These are phyloP conservation scores for Prorops nasuta DNA, from an alignment of 1,140 invertebrate species.

Conservation along the genomic window DNA sequence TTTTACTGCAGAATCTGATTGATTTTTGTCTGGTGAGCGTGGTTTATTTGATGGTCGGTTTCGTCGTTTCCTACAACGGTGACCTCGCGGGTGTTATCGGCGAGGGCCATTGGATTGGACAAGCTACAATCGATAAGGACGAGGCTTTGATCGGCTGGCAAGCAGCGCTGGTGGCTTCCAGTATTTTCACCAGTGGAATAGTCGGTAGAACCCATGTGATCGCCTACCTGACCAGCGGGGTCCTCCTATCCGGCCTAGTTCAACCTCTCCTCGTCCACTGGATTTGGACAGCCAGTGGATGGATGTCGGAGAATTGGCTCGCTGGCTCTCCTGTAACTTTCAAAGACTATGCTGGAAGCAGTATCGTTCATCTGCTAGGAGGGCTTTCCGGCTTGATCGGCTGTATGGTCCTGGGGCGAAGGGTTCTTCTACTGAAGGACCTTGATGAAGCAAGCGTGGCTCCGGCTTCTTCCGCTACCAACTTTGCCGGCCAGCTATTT, in stretches of 20 bases:
- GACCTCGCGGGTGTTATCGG: slow-evolving; percentile 16
- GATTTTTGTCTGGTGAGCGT: slow-evolving; percentile 31
- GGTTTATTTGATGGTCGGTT: slow-evolving; percentile 25
- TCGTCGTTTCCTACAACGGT: slow-evolving; percentile 28
- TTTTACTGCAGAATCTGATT: slow-evolving; percentile 34
- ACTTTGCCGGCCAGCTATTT: slow-evolving; percentile 30
- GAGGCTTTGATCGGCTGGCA: slow-evolving; percentile 32
- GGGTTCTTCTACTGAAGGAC: slow-evolving; percentile 25
- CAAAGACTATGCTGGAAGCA: slow-evolving; percentile 25
- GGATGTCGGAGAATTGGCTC: slow-evolving; percentile 27
- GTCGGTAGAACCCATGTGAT: slow-evolving; percentile 30
- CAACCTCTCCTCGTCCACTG: slow-evolving; percentile 39
- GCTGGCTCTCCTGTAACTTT: slow-evolving; percentile 11
- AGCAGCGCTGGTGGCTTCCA: slow-evolving; percentile 24
- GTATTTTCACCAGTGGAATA: slow-evolving; percentile 28
- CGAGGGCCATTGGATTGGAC: slow-evolving; percentile 28
- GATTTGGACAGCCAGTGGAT: slow-evolving; percentile 30
- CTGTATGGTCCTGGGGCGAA: slow-evolving; percentile 27
- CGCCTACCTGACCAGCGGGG: slow-evolving; percentile 22
- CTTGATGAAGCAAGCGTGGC: slow-evolving; percentile 31
- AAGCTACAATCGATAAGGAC: slow-evolving; percentile 23
- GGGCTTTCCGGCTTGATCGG: slow-evolving; percentile 32
- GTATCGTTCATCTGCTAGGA: slow-evolving; percentile 28
- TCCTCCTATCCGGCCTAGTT: slow-evolving; percentile 22
- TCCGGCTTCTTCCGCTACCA: slow-evolving; percentile 17